These are phyloP conservation scores for Polydrusus cervinus DNA, from an alignment of 2,888 invertebrate genomes.

Conservation along the genomic window DNA sequence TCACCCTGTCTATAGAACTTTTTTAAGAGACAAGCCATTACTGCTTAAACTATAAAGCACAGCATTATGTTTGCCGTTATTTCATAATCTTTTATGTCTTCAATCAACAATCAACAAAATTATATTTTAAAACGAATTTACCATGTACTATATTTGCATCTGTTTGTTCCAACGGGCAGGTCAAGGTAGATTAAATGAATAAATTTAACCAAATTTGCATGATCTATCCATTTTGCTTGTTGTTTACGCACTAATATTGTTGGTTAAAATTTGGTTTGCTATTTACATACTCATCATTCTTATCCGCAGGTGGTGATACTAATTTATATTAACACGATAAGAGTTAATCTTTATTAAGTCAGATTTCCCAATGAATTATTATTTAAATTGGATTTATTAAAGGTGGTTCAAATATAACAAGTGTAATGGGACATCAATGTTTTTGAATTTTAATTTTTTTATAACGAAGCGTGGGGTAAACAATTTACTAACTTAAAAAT, in stretches of 20 bases:
- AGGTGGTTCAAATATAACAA: too few species aligned
- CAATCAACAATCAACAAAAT: neutral
- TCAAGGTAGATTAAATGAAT: slow-evolving; percentile 12
- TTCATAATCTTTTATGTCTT: too few species aligned
- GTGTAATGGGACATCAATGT: too few species aligned
- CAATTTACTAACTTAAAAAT: too few species aligned
- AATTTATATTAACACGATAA: neutral
- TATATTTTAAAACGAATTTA: neutral
- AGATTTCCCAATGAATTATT: too few species aligned
- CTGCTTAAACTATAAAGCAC: too few species aligned
- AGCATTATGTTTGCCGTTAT: too few species aligned
- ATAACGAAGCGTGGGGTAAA: too few species aligned
- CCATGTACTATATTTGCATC: neutral
- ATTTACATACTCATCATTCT: neutral
- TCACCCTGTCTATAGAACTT: too few species aligned
- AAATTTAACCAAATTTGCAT: slow-evolving; percentile 9
- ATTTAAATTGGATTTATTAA: too few species aligned
- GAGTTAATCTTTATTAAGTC: neutral
- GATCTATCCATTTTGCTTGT: slow-evolving; percentile 7
- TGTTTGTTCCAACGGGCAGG: neutral
- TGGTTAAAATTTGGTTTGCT: neutral
- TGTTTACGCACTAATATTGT: neutral
- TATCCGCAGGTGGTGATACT: neutral
- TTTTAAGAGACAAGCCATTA: too few species aligned
- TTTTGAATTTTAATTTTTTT: too few species aligned